Evolutionary conservation across 1,140 invertebrate genomes (phyloP), one percentile per base, ranked within the genome.

Genomic region (Gryllus bimaculatus): DNA sequence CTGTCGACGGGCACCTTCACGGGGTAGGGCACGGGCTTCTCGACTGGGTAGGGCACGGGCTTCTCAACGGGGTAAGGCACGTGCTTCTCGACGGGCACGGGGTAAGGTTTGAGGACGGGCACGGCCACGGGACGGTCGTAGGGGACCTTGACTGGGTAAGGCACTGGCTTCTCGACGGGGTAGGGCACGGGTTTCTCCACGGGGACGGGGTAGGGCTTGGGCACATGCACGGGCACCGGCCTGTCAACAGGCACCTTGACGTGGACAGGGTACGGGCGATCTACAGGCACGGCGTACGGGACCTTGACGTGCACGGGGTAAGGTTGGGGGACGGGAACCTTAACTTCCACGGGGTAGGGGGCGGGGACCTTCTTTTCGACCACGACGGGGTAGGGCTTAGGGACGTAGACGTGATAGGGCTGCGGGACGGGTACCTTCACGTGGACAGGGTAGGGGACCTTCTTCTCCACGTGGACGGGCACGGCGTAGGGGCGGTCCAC

Each of bases 401-500:
- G 81, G 13, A 75, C 78, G 48, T 80, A 78, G 8, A 81, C 78
- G 20, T 79, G 81, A n/a, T 80, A 77, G 15, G 75, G 74, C 18
- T 39, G 26, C 26, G 26, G 26, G 26, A 39, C 26, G 26, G 26
- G 26, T 2, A 39, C 26, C 83, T 90, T 88, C 75, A 90, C 87
- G 81, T 87, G 87, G 8, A 91, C 87, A 47, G 86, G 85, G 81
- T 83, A 86, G 20, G 83, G 85, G 91, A 39, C 26, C 26, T 39
- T 39, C 26, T 39, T 39, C 26, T 39, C 26, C 84, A 88, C 89
- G 79, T 89, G 88, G 47, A 90, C 88, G 76, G 88, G 89, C 84
- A 86, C 87, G 8, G 89, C 89, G 81, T 88, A 86, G n/a, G 88
- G 88, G 48, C 90, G 86, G 81, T 90, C 87, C 20, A 91, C 89